Evolutionary conservation across 1,140 invertebrate species (phyloP).

Genomic region (Euura lappo): DNA sequence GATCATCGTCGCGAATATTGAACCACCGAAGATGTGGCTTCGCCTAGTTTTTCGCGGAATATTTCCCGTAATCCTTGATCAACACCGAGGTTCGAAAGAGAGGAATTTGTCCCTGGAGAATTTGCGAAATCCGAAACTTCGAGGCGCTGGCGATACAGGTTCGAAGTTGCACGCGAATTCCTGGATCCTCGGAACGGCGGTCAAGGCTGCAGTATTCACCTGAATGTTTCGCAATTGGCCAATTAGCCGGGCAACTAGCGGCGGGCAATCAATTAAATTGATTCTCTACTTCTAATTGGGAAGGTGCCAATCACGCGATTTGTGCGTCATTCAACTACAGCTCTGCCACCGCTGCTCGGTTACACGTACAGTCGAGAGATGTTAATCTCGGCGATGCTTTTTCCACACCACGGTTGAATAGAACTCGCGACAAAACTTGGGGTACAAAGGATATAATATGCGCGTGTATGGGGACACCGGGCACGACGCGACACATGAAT

Average conservation of each 20-base stretch:
- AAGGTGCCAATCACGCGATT: conserved; percentile 12
- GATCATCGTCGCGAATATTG: not conserved
- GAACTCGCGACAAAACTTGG: not conserved
- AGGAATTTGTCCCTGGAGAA: conserved; percentile 7
- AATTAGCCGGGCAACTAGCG: not conserved
- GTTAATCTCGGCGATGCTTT: not conserved
- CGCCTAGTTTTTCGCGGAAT: not conserved
- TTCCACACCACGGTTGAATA: not conserved
- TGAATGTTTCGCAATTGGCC: conserved; percentile 9
- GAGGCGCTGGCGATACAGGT: not conserved
- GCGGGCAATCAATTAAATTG: not conserved
- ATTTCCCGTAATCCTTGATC: not conserved
- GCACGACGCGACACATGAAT: not conserved
- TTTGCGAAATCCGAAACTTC: not conserved
- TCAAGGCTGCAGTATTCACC: not conserved
- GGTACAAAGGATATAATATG: not conserved
- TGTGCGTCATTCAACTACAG: not conserved
- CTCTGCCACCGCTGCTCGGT: not conserved
- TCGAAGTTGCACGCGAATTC: too few species aligned
- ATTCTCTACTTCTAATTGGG: conserved; percentile 9
- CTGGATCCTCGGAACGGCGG: not conserved
- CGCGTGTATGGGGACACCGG: not conserved
- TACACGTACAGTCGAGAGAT: not conserved
- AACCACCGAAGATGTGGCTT: not conserved
- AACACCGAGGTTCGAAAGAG: not conserved